Evolutionary conservation across 2,797 vertebrate species (phyloP), one percentile per base, ranked within the genome.

Genomic region (Periophthalmus magnuspinnatus): DNA sequence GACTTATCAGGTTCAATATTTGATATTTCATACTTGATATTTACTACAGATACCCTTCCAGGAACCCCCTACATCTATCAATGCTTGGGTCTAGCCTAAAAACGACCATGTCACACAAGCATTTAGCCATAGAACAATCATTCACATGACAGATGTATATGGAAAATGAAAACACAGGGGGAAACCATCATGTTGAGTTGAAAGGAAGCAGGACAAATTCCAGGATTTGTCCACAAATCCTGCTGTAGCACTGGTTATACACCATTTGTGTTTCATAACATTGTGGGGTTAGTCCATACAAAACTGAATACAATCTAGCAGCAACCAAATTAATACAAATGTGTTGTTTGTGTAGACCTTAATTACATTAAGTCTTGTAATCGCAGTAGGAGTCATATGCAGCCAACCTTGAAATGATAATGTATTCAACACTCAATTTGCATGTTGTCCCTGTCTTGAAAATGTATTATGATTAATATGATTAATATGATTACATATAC

Each of bases 191-290:
- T 5, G 22, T 24, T 7, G 10, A 14, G 55, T 57, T 24, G 57
- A 33, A n/a, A 65, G 60, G 3, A 62, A 57, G 69, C 72, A 65
- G 59, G 65, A n/a, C 52, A 86, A 84, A 90, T 84, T 75, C 67
- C 1, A 7, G 81, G 84, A 90, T 90, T 88, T 90, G 81, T 81
- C 87, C 83, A 82, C 83, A 79, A 70, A 76, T 81, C 82, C 73
- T 65, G 57, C 61, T 21, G 75, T 71, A 16, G 70, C 61, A 28
- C 21, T 24, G 54, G 22, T 28, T 24, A 13, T 8, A 7, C 34
- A 36, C 36, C 36, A 38, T 38, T 38, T 38, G 9, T 56, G 17
- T 52, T 52, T 52, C 5, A 52, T 6, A 19, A 48, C 17, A 19
- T 48, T 48, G 5, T 48, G 48, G 17, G 48, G 19, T 21, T 50